These are phyloP conservation scores for Drosophila melanosoma DNA, from an alignment of 2,888 invertebrate species.

Conservation along the genomic window DNA sequence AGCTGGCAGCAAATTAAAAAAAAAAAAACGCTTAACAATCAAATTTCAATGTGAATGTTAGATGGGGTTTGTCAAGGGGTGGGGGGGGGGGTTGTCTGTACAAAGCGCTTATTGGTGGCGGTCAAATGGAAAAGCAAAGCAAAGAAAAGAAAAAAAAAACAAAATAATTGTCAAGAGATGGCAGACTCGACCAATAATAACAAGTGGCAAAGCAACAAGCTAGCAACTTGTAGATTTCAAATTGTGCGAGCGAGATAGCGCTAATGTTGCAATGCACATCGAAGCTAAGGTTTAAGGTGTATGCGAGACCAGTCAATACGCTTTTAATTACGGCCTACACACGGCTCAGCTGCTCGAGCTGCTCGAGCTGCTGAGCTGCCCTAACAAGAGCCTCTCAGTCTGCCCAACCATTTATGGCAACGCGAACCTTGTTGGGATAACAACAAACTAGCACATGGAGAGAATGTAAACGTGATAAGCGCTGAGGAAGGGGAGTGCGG, in stretches of 20 bases:
- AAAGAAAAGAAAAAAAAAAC: slow-evolving; percentile 9
- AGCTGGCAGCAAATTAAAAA: slow-evolving; percentile 56
- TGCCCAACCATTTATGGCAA: slow-evolving; percentile 73
- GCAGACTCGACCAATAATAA: slow-evolving; percentile 57
- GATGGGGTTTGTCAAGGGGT: not conserved
- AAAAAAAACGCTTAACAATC: slow-evolving; percentile 42
- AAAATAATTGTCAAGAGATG: slow-evolving; percentile 53
- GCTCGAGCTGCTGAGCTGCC: slow-evolving; percentile 51
- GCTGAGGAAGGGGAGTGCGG: no score
- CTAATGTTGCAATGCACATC: slow-evolving; percentile 45
- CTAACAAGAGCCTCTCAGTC: slow-evolving; percentile 65
- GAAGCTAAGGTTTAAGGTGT: slow-evolving; percentile 34
- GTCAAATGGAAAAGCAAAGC: slow-evolving; percentile 42
- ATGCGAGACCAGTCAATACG: slow-evolving; percentile 73
- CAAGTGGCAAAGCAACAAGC: slow-evolving; percentile 38
- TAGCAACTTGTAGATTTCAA: slow-evolving; percentile 31
- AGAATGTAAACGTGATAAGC: slow-evolving; percentile 25
- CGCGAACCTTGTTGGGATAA: slow-evolving; percentile 65
- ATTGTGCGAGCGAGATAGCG: slow-evolving; percentile 59
- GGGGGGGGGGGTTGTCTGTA: not conserved
- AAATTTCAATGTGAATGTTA: not conserved
- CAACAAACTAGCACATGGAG: slow-evolving; percentile 3
- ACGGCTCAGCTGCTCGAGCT: not conserved
- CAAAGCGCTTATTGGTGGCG: slow-evolving; percentile 58
- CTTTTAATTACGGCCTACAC: slow-evolving; percentile 77